phyloP scores from a whole-genome alignment of 2,888 invertebrate species.

The Leptopilina drosophilae region DNA sequence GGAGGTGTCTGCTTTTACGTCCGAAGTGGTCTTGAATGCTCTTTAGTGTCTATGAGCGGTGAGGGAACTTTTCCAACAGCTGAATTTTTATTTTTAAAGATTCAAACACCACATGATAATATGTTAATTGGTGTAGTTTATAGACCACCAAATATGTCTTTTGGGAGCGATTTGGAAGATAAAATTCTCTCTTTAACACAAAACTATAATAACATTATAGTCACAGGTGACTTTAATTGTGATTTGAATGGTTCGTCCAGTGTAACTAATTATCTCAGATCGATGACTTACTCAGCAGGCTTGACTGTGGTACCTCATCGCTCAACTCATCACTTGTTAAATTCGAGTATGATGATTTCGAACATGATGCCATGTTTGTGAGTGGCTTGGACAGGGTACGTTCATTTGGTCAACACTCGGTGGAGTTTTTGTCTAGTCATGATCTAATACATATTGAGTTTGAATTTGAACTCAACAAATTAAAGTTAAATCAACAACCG shows the following conservation, averaged over 20 bases:
- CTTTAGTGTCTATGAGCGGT: neutral
- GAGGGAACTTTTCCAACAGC: too few species aligned
- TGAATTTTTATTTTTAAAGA: too few species aligned
- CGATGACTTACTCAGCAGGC: too few species aligned
- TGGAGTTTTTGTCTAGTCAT: too few species aligned
- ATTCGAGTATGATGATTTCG: neutral
- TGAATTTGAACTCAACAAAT: too few species aligned
- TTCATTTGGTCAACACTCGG: too few species aligned
- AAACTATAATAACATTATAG: neutral
- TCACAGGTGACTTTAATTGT: neutral
- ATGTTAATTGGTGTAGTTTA: neutral
- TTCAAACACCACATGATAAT: too few species aligned
- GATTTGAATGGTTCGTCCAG: too few species aligned
- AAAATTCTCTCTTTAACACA: neutral
- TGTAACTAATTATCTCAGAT: too few species aligned
- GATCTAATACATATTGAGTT: too few species aligned
- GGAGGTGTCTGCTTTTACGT: neutral
- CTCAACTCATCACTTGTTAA: neutral
- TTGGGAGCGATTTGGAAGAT: neutral
- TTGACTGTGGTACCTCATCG: neutral
- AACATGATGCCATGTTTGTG: neutral
- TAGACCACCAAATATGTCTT: neutral
- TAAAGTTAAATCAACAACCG: neutral
- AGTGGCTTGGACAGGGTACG: too few species aligned
- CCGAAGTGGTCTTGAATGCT: neutral